phyloP scores from a whole-genome alignment of 2,888 invertebrate genomes.

The Gonocerus acuteangulatus region DNA sequence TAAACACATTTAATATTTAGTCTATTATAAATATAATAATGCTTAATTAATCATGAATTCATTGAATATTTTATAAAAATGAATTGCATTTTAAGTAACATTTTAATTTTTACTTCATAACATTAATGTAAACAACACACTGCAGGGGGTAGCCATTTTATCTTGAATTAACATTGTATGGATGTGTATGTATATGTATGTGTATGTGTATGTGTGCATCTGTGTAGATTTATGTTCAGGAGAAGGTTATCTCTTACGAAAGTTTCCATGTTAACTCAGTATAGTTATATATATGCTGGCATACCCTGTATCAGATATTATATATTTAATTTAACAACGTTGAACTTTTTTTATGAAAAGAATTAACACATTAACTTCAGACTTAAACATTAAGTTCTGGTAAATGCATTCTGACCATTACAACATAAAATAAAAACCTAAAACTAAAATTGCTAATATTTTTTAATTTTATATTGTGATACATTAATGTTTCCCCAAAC shows the following conservation, averaged over 20 bases:
- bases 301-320: constrained; percentile 4
- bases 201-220: too few relatives aligned
- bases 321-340: constrained; percentile 1
- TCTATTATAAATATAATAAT: not conserved
- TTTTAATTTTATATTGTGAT: constrained; percentile 20
- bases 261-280: not conserved
- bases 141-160: too few relatives aligned
- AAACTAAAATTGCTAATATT: constrained; percentile 19
- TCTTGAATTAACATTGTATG: too few relatives aligned
- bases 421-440: constrained; percentile 18
- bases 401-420: constrained; percentile 5
- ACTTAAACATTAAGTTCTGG: too few relatives aligned
- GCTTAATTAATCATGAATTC: not conserved
- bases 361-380: too few relatives aligned
- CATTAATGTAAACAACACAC: too few relatives aligned
- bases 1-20: not conserved
- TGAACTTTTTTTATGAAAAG: not conserved
- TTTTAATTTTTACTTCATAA: too few relatives aligned
- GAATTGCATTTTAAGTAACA: too few relatives aligned
- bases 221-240: too few relatives aligned
- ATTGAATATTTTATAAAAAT: too few relatives aligned
- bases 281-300: not conserved
- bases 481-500: constrained; percentile 32
- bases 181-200: too few relatives aligned
- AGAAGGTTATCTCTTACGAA: not conserved